Conservation (phyloP, 2,113 vertebrate species). For the Podarcis cretensis region DNA sequence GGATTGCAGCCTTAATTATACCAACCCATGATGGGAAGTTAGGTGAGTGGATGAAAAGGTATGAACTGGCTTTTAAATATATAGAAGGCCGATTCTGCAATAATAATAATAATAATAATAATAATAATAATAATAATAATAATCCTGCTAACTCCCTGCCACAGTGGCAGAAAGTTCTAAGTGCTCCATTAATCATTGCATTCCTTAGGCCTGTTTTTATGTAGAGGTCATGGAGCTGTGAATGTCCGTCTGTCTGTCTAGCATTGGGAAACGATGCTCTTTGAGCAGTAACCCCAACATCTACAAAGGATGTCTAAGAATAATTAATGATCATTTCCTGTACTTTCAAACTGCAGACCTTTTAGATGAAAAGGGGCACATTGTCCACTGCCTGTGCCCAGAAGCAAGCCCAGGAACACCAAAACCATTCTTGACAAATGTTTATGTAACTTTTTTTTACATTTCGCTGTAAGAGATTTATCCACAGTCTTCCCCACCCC, state of each 20-base stretch:
- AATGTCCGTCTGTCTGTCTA: background rate
- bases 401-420: background rate
- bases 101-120: too few relatives aligned
- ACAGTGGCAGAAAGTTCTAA: constrained; percentile 4
- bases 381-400: background rate
- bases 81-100: background rate
- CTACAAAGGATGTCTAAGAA: background rate
- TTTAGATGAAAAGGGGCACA: background rate
- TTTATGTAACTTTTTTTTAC: background rate
- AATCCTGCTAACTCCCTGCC: constrained; percentile 8
- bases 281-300: background rate
- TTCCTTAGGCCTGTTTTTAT: background rate
- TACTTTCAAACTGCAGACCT: constrained; percentile 1
- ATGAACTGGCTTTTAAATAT: background rate
- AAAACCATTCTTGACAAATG: background rate
- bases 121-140: too few relatives aligned
- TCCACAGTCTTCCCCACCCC: background rate
- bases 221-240: background rate
- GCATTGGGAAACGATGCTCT: background rate
- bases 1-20: background rate
- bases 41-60: background rate
- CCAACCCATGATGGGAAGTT: background rate
- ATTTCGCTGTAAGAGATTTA: background rate
- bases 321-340: background rate
- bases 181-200: background rate